Conservation (phyloP, 2,797 vertebrate genomes). For the Tachyglossus aculeatus region DNA sequence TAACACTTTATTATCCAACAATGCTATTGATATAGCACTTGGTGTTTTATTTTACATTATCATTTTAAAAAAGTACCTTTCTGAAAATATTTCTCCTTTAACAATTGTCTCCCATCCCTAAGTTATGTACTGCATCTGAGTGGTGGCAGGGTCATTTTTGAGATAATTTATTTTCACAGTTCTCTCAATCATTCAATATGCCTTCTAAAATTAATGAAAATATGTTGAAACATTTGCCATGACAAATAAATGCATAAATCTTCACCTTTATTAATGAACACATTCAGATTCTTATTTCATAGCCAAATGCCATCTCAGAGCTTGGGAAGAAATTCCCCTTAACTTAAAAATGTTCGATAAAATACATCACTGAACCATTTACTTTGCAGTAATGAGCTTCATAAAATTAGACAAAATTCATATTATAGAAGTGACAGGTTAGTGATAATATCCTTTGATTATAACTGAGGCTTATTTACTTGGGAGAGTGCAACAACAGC, state of each 20-base stretch:
- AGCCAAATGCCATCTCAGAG: neutral
- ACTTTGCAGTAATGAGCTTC: constrained; percentile 37
- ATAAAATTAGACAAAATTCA: constrained; percentile 28
- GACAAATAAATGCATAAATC: neutral
- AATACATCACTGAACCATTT: constrained; percentile 29
- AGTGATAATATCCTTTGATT: constrained; percentile 33
- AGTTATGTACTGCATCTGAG: neutral
- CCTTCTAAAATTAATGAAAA: neutral
- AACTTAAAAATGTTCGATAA: constrained; percentile 10
- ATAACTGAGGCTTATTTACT: constrained; percentile 34
- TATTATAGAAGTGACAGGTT: constrained; percentile 29
- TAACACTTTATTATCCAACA: neutral
- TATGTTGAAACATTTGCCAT: neutral
- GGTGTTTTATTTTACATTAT: neutral
- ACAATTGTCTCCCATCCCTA: neutral
- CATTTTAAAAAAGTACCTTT: neutral
- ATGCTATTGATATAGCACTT: neutral
- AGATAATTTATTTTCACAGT: neutral
- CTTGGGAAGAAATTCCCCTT: constrained; percentile 13
- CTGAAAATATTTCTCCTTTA: neutral
- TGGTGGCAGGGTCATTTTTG: neutral
- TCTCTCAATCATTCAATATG: neutral
- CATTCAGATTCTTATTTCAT: constrained; percentile 7
- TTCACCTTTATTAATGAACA: constrained; percentile 8
- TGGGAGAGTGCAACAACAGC: constrained; percentile 10